A percentile compares a stretch with the other conserved stretches of the same genome.
These are phyloP conservation scores for Passer montanus DNA, from an alignment of 2,113 vertebrate species.

Conservation along the genomic window DNA sequence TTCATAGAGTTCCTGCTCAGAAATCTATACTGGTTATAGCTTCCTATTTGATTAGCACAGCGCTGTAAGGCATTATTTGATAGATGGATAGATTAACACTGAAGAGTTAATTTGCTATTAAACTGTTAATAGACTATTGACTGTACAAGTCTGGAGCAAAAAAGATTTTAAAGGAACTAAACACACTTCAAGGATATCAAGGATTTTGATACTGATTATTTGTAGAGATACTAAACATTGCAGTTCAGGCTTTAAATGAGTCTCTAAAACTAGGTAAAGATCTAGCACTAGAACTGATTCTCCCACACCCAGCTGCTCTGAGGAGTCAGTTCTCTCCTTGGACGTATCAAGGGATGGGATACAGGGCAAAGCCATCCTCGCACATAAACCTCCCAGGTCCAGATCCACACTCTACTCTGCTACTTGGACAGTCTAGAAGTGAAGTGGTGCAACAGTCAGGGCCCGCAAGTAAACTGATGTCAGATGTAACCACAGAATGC, in stretches of 20 bases:
- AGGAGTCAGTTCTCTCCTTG: accelerated
- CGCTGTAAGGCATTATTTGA: accelerated
- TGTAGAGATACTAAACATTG: not conserved
- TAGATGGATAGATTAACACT: not conserved
- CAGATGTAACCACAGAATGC: not conserved
- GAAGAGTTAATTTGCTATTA: not conserved
- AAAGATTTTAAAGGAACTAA: not conserved
- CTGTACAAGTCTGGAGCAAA: not conserved
- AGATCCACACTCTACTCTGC: not conserved
- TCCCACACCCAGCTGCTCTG: not conserved
- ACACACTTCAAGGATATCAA: not conserved
- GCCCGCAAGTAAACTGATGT: not conserved
- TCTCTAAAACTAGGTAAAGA: not conserved
- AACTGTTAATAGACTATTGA: not conserved
- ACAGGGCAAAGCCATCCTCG: not conserved
- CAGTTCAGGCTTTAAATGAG: not conserved
- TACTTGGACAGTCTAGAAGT: not conserved
- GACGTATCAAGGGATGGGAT: not conserved
- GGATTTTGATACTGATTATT: not conserved
- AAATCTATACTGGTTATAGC: not conserved
- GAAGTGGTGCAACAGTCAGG: not conserved
- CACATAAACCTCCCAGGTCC: not conserved
- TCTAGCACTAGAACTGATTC: not conserved
- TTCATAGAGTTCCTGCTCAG: not conserved
- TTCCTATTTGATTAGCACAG: not conserved